These are phyloP conservation scores for Cantharis lateralis DNA, from an alignment of 2,888 invertebrate species.

Conservation along the genomic window DNA sequence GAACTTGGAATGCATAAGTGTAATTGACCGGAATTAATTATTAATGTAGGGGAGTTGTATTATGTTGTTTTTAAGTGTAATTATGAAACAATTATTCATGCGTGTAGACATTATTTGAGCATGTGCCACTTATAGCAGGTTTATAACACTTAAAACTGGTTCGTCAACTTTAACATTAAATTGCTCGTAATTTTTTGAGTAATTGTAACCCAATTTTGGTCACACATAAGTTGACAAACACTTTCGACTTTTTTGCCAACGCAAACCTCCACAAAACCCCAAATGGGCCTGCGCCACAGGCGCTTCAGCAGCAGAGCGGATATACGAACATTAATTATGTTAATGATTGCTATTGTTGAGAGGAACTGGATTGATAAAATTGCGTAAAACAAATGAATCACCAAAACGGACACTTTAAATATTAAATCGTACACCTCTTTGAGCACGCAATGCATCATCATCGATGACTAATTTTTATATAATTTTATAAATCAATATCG, in stretches of 20 bases:
- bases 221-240: neutral
- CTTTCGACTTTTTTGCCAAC: neutral
- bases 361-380: neutral
- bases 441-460: neutral
- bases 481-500: neutral
- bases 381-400: neutral
- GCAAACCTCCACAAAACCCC: neutral
- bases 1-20: conserved; percentile 19
- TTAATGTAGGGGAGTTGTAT: neutral
- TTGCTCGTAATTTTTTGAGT: conserved; percentile 29
- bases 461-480: neutral
- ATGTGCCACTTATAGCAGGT: conserved; percentile 22
- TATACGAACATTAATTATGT: too few relatives aligned
- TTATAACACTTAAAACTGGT: conserved; percentile 36
- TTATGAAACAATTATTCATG: conserved; percentile 16
- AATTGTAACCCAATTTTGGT: conserved; percentile 30
- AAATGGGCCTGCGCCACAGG: neutral
- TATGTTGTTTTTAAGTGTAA: neutral
- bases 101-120: conserved; percentile 10
- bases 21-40: conserved; percentile 25
- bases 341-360: too few relatives aligned
- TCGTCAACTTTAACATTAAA: conserved; percentile 26
- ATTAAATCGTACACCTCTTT: neutral
- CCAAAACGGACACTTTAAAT: neutral
- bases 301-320: too few relatives aligned